Conservation (phyloP, 37 sponge, comb jelly and placozoan species). For the Bolinopsis microptera region DNA sequence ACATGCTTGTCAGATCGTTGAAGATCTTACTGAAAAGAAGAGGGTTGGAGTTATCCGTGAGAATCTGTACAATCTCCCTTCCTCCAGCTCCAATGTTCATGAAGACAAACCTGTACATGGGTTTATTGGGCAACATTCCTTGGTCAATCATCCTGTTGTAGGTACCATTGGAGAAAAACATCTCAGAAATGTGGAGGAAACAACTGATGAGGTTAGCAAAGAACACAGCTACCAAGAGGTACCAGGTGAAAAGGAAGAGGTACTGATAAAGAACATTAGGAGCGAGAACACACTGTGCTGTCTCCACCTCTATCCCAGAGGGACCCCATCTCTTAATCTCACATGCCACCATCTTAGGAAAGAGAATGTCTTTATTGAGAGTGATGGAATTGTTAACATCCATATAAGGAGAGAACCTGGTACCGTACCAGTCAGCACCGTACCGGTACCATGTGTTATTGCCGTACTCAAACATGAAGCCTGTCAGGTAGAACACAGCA, state of each 20-base stretch:
- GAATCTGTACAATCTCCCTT: not conserved
- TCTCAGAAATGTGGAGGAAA: slow-evolving; percentile 5
- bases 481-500: not conserved
- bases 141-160: slow-evolving; percentile 18
- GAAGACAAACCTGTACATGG: not conserved
- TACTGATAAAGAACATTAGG: slow-evolving; percentile 30
- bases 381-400: not conserved
- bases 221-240: not conserved
- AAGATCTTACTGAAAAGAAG: not conserved
- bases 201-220: slow-evolving; percentile 18
- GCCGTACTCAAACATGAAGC: slow-evolving; percentile 8
- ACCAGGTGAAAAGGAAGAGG: slow-evolving; percentile 20
- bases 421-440: slow-evolving; percentile 34
- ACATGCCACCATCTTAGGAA: slow-evolving; percentile 23
- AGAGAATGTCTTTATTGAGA: not conserved
- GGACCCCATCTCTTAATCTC: not conserved
- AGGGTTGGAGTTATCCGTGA: not conserved
- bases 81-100: slow-evolving; percentile 21
- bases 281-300: slow-evolving; percentile 6
- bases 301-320: not conserved
- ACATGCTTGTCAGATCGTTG: not conserved
- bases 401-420: not conserved
- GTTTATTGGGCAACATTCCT: not conserved
- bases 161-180: slow-evolving; percentile 10
- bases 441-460: not conserved